Base-by-base conservation (phyloP, 2,113 vertebrate species). In the Ancistrus triradiatus region DNA sequence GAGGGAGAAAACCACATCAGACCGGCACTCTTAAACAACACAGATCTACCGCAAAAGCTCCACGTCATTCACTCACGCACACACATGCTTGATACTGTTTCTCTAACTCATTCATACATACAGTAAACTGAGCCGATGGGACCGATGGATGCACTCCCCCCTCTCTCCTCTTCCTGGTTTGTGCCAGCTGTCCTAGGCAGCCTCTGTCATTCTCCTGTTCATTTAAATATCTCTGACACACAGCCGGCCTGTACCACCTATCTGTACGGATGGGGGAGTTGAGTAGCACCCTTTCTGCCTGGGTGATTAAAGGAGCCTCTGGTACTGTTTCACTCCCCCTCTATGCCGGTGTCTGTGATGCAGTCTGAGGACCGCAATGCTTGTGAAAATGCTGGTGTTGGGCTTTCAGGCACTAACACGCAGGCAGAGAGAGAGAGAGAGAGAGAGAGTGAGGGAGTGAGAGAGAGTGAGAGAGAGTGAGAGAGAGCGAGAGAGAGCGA, bases 211-310 rank as follows among this genome's bases (percentile, higher is more conserved):
- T 79, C 79, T 78, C 78, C 77, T 83, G 69, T 79, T 83, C 77
- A 82, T 86, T 88, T 86, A 80, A 87, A 88, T 81, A 82, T 80
- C 80, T 77, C 80, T 84, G 86, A 86, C 87, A 85, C 84, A 69
- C 56, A 75, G 77, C 52, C 83, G 84, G 88, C 82, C 73, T 7
- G 64, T 90, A 88, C 88, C 86, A 88, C 66, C 51, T 70, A 60
- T 70, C 56, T 27, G 50, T 56, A 70, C 14, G 65, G 71, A 51
- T 46, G 53, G 85, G 78, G 77, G 75, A 46, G 44, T 10, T 42
- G 18, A 6, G 21, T 24, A 62, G 56, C 62, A 70, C 69, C 60
- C 62, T 21, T 44, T 25, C 63, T 46, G 59, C 64, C 17, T 38
- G 11, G 44, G 49, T 40, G 18, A 22, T 10, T 7, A 42, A 15